Base-by-base conservation (phyloP, 2,888 invertebrate genomes). In the Anoncus sp. region DNA sequence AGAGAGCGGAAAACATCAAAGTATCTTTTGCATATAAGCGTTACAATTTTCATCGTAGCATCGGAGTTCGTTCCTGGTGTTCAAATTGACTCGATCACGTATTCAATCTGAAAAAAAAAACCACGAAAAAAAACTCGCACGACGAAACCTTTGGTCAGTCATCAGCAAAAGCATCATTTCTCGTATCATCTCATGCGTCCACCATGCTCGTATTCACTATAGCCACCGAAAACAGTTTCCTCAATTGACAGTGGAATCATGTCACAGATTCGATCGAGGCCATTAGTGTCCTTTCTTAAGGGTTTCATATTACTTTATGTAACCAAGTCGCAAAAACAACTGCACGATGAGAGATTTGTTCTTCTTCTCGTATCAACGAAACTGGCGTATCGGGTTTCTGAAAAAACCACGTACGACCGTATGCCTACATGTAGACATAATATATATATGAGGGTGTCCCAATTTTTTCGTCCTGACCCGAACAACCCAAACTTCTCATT, bases 221-320 rank as follows among this genome's bases (percentile, higher is more conserved):
- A 53, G 49, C 27, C 31, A 35, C 47, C 71, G 75, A n/a, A 38
- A 66, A 67, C 55, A 45, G 51, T 78, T 78, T 72, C 62, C 71
- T 75, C 75, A 75, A 78, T 78, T 78, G 78, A 71, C 62, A 66
- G 43, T 47, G 53, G 75, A 62, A 71, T 78, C 75, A 71, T 75
- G 78, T 78, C 66, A 75, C 78, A 49, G 62, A 74, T 78, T 71
- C 70, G 59, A 75, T 78, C 67, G 66, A n/a, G n/a, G n/a, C n/a
- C 35, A 57, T 75, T 67, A 71, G 55, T 71, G 62, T 51, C 60
- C 69, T 75, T 73, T 78, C 31, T 67, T 69, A 14, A 72, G 49
- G 38, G 67, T 49, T 67, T 75, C 49, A 69, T 57, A 65, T 79
- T 75, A 60, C 70, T 80, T 79, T 71, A 77, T 59, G 67, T 77